phyloP scores from a whole-genome alignment of 2,113 vertebrate species.

The Oxygymnocypris stewartii region DNA sequence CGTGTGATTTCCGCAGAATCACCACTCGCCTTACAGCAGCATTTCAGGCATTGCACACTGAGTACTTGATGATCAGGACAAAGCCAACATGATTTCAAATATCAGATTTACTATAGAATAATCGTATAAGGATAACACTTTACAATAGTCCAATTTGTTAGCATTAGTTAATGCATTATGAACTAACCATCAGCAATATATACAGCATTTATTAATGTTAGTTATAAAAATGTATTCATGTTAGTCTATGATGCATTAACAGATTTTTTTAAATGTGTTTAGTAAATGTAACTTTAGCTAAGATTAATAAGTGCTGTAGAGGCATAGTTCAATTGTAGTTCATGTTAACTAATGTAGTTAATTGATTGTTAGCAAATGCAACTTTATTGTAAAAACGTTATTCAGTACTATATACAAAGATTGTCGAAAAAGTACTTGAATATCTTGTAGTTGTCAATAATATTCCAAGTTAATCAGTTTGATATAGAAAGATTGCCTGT shows the following conservation, averaged over 20 bases:
- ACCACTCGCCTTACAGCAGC: not conserved
- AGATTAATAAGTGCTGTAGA: not conserved
- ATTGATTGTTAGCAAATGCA: not conserved
- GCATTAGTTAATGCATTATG: not conserved
- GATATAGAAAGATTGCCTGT: not conserved
- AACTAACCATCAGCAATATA: not conserved
- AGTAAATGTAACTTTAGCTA: not conserved
- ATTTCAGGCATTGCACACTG: not conserved
- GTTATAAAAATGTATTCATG: not conserved
- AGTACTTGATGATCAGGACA: conserved; percentile 1
- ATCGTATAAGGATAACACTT: not conserved
- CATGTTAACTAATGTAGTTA: not conserved
- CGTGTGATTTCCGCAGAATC: conserved; percentile 28
- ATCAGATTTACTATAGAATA: not conserved
- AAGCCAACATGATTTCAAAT: not conserved
- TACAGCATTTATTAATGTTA: not conserved
- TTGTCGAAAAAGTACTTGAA: too few relatives aligned
- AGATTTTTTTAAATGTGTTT: not conserved
- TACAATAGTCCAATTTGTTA: not conserved
- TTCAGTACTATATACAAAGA: too few relatives aligned
- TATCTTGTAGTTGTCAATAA: not conserved
- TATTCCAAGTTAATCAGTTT: not conserved
- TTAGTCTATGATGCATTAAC: not conserved
- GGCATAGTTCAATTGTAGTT: not conserved
- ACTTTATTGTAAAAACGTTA: too few relatives aligned